These are phyloP conservation scores for Eurystomus glaucurus DNA, from an alignment of 2,797 vertebrate genomes.

Conservation along the genomic window DNA sequence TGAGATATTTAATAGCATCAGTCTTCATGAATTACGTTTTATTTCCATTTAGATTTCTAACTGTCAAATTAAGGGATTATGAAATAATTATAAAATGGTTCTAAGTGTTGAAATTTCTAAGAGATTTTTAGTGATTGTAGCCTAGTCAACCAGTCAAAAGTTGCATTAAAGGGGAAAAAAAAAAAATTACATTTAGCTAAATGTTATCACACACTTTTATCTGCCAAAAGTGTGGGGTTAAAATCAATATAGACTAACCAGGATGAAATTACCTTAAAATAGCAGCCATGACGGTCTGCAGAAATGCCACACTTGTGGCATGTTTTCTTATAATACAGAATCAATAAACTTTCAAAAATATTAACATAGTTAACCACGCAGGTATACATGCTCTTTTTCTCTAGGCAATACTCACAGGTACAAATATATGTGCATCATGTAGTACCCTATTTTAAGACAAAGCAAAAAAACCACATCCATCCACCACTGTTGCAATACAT, in stretches of 20 bases:
- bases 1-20: neutral
- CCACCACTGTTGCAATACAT: neutral
- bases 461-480: neutral
- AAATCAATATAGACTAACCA: neutral
- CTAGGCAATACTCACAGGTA: neutral
- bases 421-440: rapidly evolving
- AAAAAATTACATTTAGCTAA: neutral
- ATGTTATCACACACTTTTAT: neutral
- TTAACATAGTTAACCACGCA: neutral
- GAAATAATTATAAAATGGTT: neutral
- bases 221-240: neutral
- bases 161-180: neutral
- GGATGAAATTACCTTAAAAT: neutral
- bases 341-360: neutral
- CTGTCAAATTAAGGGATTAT: neutral
- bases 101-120: neutral
- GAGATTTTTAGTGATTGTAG: neutral
- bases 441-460: neutral
- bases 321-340: neutral
- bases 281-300: neutral
- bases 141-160: neutral
- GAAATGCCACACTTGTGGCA: rapidly evolving
- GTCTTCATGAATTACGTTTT: neutral
- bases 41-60: neutral
- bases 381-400: rapidly evolving